Base-by-base conservation (phyloP, 2,888 invertebrate species). In the Troides aeacus region DNA sequence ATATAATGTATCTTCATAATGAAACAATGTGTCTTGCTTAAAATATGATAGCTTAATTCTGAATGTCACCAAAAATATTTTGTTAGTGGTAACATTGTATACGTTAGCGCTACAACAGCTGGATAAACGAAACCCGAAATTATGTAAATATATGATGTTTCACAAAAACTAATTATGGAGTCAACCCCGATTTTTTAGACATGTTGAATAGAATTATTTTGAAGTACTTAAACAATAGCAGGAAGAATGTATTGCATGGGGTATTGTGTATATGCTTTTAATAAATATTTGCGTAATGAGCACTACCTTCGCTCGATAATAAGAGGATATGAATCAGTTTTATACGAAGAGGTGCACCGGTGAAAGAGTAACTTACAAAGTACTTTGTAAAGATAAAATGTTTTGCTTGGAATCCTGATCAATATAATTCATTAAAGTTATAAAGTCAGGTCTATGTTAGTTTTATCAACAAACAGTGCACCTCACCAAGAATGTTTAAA, bases 131-230 rank as follows among this genome's bases (percentile, higher is more conserved):
- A 50, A 50, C 15, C 18, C 50, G 18, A 50, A 15, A 12, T 17
- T 50, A 50, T 50, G 50, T 50, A 17, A 50, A 50, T 50, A 30
- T 30, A 50, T 17, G 17, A 15, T 5, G 50, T 50, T 50, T 17
- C 18, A 50, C 50, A 50, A 50, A 50, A 50, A 50, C 50, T 17
- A 50, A 18, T 50, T 18, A 65, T 42, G 65, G 65, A 65, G 18
- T 30, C 59, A 59, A 65, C 65, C 59, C 65, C 59, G 59, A 65
- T 42, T 59, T 59, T 59, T 59, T 24, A 59, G 18, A 23, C 59
- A 59, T 59, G 59, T 46, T 59, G 59, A 59, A 24, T 15, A 50
- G 50, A 50, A 17, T 50, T 50, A 50, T 50, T 50, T 50, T 50
- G 5, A 50, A 50, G 50, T 15, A 17, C 50, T 46, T 50, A 50